A percentile compares a stretch with the other conserved stretches of the same genome.
Evolutionary conservation across 1,140 invertebrate genomes (phyloP).

Genomic region (Heterodera schachtii): DNA sequence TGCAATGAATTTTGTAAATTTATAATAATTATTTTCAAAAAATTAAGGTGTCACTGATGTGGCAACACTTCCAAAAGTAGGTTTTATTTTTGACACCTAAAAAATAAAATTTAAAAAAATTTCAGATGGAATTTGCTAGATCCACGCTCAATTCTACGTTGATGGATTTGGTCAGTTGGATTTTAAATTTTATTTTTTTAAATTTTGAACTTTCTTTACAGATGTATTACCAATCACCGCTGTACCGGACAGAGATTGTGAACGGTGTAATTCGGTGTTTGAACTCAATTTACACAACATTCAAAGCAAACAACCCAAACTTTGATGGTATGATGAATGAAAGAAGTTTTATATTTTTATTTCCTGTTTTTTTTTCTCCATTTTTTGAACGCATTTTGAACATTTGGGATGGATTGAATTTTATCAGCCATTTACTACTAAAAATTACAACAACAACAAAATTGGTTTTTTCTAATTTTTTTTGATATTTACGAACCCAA

Average conservation of each 20-base stretch:
- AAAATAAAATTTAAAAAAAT: not conserved
- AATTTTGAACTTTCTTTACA: conserved; percentile 67
- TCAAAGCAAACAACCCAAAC: conserved; percentile 75
- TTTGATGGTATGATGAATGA: too few species aligned
- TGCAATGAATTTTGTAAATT: not conserved
- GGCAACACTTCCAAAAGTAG: conserved; percentile 53
- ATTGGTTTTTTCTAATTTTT: too few species aligned
- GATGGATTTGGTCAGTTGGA: conserved; percentile 73
- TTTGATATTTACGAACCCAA: too few species aligned
- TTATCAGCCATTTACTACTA: too few species aligned
- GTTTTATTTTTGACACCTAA: not conserved
- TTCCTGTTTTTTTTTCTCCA: too few species aligned
- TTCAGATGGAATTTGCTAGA: conserved; percentile 53
- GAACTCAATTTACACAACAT: conserved; percentile 76
- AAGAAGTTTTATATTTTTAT: too few species aligned
- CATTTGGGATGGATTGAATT: too few species aligned
- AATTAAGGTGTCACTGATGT: conserved; percentile 50
- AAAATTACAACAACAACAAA: too few species aligned
- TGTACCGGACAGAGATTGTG: conserved; percentile 78
- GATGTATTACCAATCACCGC: conserved; percentile 80
- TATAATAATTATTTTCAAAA: too few species aligned
- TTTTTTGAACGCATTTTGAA: too few species aligned
- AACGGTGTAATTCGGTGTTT: conserved; percentile 74
- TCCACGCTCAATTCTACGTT: conserved; percentile 69
- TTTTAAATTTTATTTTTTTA: not conserved